phyloP scores from a whole-genome alignment of 2,113 vertebrate genomes.

The Recurvirostra avosetta region DNA sequence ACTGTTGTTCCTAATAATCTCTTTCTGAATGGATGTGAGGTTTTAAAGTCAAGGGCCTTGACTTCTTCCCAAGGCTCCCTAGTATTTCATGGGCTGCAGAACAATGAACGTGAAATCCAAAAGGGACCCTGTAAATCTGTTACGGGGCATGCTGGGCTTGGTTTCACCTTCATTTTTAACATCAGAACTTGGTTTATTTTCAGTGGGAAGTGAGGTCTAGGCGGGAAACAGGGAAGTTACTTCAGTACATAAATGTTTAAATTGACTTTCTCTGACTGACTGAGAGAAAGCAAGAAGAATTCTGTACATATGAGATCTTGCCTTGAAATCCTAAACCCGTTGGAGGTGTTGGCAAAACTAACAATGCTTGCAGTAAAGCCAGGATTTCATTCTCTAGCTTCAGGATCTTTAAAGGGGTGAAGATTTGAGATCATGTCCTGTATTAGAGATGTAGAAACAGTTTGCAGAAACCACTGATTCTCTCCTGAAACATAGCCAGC shows the following conservation, averaged over 20 bases:
- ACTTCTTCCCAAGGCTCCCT: neutral
- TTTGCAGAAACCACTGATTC: neutral
- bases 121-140: neutral
- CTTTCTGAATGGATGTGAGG: neutral
- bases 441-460: neutral
- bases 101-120: neutral
- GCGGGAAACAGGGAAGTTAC: neutral
- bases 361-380: neutral
- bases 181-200: neutral
- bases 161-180: neutral
- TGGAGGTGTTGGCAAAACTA: neutral
- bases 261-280: neutral
- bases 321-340: neutral
- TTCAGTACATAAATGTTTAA: neutral
- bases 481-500: neutral
- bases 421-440: neutral
- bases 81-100: neutral
- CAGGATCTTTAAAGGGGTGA: neutral
- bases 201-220: neutral
- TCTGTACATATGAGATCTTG: neutral
- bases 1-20: neutral
- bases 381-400: neutral
- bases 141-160: neutral
- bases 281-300: neutral
- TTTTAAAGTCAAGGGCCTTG: neutral